A percentile compares a stretch with the other conserved stretches of the same genome.
phyloP scores from a whole-genome alignment of 2,888 invertebrate species.

The Biston betularia region DNA sequence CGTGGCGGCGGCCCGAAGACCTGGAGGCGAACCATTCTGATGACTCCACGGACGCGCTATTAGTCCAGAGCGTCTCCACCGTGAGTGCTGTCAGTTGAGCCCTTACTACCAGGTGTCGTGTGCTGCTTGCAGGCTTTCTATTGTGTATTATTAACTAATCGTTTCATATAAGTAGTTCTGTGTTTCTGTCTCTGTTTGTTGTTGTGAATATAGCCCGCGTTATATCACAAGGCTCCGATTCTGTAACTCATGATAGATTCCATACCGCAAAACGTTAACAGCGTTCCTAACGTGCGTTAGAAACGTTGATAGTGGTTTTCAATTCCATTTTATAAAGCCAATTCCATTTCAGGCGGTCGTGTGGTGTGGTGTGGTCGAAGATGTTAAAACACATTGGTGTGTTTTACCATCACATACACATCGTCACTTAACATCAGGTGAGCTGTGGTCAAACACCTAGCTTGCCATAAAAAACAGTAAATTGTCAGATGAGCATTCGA shows the following conservation, averaged over 20 bases:
- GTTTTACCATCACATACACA: too few species aligned
- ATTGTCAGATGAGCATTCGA: neutral
- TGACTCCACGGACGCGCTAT: slow-evolving; percentile 82
- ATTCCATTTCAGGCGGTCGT: too few species aligned
- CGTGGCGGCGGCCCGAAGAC: slow-evolving; percentile 89
- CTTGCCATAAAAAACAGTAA: neutral
- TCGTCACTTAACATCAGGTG: too few species aligned
- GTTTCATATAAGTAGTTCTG: slow-evolving; percentile 28
- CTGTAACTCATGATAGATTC: too few species aligned
- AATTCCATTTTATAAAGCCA: neutral
- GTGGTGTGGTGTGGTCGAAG: too few species aligned
- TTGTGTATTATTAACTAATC: slow-evolving; percentile 37
- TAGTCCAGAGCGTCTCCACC: slow-evolving; percentile 87
- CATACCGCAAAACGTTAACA: too few species aligned
- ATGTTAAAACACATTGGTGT: too few species aligned
- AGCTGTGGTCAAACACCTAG: too few species aligned
- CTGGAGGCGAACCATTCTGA: slow-evolving; percentile 78
- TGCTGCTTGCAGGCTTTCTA: slow-evolving; percentile 44
- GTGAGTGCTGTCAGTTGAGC: slow-evolving; percentile 85
- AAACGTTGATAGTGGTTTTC: neutral
- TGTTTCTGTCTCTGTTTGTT: neutral
- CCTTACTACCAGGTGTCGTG: slow-evolving; percentile 59
- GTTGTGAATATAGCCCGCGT: neutral
- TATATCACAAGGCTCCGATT: too few species aligned
- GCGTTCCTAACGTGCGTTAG: too few species aligned